A percentile compares a stretch with the other conserved stretches of the same genome.
phyloP scores from a whole-genome alignment of 2,797 vertebrate genomes.

The Chaunax sp. region DNA sequence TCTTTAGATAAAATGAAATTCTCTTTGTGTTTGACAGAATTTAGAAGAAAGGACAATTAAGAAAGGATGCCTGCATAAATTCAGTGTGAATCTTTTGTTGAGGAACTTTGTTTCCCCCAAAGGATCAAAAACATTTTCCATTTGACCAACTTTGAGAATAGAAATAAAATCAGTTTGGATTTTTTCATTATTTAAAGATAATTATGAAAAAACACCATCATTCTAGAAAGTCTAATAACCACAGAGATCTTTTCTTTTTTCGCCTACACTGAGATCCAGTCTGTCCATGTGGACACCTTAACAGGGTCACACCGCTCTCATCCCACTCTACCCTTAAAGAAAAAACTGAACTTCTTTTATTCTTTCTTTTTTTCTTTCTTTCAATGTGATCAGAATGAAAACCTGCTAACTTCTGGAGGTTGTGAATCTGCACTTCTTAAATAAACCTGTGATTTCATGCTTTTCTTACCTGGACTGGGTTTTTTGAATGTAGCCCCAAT shows the following conservation, averaged over 20 bases:
- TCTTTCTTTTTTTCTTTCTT: slow-evolving; percentile 5
- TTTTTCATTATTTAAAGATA: no score
- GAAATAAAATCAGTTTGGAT: no score
- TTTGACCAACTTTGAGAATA: background rate
- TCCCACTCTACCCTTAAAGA: background rate
- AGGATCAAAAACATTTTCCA: slow-evolving; percentile 30
- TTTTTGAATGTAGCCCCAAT: background rate
- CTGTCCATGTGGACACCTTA: background rate
- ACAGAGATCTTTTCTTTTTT: no score
- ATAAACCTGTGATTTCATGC: background rate
- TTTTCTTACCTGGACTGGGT: background rate
- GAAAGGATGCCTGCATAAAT: slow-evolving; percentile 6
- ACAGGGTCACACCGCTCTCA: background rate
- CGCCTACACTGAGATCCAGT: background rate
- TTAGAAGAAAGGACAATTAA: slow-evolving; percentile 13
- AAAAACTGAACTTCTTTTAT: slow-evolving; percentile 8
- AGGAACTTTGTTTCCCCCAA: slow-evolving; percentile 26
- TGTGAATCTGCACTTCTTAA: slow-evolving; percentile 1
- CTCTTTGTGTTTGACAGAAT: slow-evolving; percentile 43
- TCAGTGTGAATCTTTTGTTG: slow-evolving; percentile 41
- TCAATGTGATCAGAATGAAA: slow-evolving; percentile 6
- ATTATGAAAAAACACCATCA: background rate
- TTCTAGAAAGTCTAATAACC: no score
- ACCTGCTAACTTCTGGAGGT: background rate
- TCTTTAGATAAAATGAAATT: slow-evolving; percentile 49